Conservation (phyloP, 2,797 vertebrate genomes). For the Chloroceryle amazona region DNA sequence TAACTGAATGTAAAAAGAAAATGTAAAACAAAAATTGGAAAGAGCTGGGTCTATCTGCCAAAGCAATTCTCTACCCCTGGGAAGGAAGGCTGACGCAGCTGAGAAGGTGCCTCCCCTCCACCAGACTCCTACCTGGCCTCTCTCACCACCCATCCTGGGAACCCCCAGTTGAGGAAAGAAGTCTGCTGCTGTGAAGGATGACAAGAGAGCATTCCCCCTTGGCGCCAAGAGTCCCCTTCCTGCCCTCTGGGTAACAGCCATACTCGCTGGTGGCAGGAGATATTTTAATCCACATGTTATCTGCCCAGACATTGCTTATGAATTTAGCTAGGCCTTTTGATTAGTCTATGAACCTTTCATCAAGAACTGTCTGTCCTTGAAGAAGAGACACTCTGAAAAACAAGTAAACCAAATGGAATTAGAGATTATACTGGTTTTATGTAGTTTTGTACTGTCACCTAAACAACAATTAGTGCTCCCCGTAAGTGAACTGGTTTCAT, state of each 20-base stretch:
- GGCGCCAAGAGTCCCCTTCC: neutral
- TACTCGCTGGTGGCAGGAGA: neutral
- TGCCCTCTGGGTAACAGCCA: neutral
- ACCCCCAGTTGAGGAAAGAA: fast-evolving
- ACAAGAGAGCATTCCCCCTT: neutral
- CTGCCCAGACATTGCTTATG: too few species aligned
- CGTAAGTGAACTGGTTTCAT: too few species aligned
- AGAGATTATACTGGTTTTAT: too few species aligned
- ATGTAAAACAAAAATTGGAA: neutral
- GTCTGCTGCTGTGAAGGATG: neutral
- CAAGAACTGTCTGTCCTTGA: too few species aligned
- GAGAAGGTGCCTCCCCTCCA: neutral
- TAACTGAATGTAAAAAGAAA: neutral
- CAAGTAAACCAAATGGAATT: too few species aligned
- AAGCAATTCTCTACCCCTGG: neutral
- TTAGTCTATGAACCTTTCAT: too few species aligned
- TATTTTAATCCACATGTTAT: neutral
- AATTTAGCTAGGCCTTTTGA: too few species aligned
- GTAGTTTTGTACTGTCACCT: too few species aligned
- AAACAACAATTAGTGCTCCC: too few species aligned
- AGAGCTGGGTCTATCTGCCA: neutral
- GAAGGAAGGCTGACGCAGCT: neutral
- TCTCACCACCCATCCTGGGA: fast-evolving
- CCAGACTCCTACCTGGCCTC: neutral
- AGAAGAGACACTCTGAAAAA: too few species aligned